Evolutionary conservation across 2,888 invertebrate genomes (phyloP), one percentile per base, ranked within the genome.

Genomic region (Euphydryas editha): DNA sequence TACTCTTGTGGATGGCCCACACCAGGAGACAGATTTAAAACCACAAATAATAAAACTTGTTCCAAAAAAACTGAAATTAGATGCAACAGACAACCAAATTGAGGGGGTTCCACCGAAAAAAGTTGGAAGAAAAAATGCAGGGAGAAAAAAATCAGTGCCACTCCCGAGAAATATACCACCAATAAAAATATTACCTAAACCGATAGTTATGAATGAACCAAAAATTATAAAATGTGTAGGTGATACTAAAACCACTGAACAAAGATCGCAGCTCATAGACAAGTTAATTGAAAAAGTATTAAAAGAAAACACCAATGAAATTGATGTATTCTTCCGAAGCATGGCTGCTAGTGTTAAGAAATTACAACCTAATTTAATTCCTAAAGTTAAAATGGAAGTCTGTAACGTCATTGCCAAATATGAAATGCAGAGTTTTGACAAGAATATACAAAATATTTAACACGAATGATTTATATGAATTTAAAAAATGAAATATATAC

Each of bases 321-420:
- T 92, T 56, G 92, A 92, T 67, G 90, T 92, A 0, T 92, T 92
- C 77, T 92, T 92, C 65, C 80, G 90, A 59, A 92, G 92, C 77
- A 92, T 92, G 92, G 92, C 92, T 0, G 90, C 92, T 6, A 92
- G 90, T 75, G 92, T 92, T 1, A 92, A 92, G 72, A 92, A 92
- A 72, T 76, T 92, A 73, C 91, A 90, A 68, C 92, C 92, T 10
- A 90, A 88, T 76, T 78, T 92, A 71, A 92, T 92, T 75, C 92
- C 92, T 21, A 92, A 92, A 81, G 92, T 92, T 0, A 92, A 92
- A 72, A 92, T 92, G 92, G 92, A 92, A 78, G 92, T 92, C 20
- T 92, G 92, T 70, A 92, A 90, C 80, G 92, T 92, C 6, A 92
- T 92, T 62, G 92, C 92, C 0, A 92, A 92, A 74, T 92, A 92